A percentile compares a stretch with the other conserved stretches of the same genome.
phyloP scores from a whole-genome alignment of 2,888 invertebrate genomes.

The Lycocerus yunnanus region DNA sequence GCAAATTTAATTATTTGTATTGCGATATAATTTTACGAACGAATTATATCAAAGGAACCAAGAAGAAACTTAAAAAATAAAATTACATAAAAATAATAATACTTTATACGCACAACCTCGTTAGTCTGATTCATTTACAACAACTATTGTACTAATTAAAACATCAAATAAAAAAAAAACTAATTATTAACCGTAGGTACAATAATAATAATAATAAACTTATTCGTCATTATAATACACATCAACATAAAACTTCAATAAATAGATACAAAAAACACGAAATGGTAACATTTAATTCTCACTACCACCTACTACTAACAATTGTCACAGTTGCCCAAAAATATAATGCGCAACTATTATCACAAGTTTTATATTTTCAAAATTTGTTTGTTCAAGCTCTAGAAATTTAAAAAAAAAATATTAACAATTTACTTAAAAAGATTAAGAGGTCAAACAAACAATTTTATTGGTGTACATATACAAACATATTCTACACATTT shows the following conservation, averaged over 20 bases:
- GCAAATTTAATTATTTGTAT: neutral
- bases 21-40: neutral
- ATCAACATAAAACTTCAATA: constrained; percentile 27
- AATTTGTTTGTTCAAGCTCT: constrained; percentile 25
- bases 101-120: constrained; percentile 48
- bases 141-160: constrained; percentile 10
- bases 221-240: constrained; percentile 3
- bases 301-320: constrained; percentile 41
- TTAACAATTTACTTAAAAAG: neutral
- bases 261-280: constrained; percentile 40
- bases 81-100: constrained; percentile 39
- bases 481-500: constrained; percentile 8
- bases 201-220: neutral
- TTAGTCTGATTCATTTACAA: constrained; percentile 22
- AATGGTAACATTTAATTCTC: constrained; percentile 53
- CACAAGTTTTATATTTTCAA: constrained; percentile 36
- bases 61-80: neutral
- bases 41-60: neutral
- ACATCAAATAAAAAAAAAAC: constrained; percentile 18
- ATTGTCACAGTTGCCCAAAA: constrained; percentile 42
- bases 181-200: constrained; percentile 10
- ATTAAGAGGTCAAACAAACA: constrained; percentile 17
- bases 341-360: constrained; percentile 42
- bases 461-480: constrained; percentile 18
- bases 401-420: neutral